phyloP scores from a whole-genome alignment of 2,888 invertebrate genomes.

The Laspeyria flexula region DNA sequence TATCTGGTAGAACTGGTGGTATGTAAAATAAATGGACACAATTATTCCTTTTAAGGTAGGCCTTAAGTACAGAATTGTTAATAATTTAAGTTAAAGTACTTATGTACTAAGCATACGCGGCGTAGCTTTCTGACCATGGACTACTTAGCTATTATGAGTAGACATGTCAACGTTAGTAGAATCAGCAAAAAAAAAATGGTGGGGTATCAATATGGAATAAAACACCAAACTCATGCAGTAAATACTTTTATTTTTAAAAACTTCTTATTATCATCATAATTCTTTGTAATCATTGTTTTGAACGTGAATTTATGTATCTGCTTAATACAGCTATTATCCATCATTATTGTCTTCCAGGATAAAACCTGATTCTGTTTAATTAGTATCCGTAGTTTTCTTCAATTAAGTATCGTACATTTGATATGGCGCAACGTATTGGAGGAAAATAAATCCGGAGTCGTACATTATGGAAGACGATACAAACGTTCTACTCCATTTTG shows the following conservation, averaged over 20 bases:
- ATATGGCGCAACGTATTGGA: slow-evolving; percentile 60
- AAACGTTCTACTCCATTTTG: slow-evolving; percentile 67
- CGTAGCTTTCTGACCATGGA: too few species aligned
- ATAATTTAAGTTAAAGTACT: too few species aligned
- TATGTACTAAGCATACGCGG: too few species aligned
- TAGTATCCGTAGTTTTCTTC: slow-evolving; percentile 53
- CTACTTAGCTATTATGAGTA: too few species aligned
- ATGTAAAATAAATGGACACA: too few species aligned
- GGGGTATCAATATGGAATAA: slow-evolving; percentile 33
- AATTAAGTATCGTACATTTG: slow-evolving; percentile 53
- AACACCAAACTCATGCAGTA: slow-evolving; percentile 72
- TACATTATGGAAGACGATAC: slow-evolving; percentile 83
- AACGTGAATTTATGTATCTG: slow-evolving; percentile 79
- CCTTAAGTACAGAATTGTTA: too few species aligned
- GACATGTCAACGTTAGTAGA: too few species aligned
- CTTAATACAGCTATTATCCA: slow-evolving; percentile 77
- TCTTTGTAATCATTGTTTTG: slow-evolving; percentile 71
- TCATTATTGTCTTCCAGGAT: slow-evolving; percentile 85
- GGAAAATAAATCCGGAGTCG: slow-evolving; percentile 67
- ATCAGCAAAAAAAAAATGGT: too few species aligned
- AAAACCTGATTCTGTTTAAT: slow-evolving; percentile 69
- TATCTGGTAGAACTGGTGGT: too few species aligned
- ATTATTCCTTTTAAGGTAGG: too few species aligned
- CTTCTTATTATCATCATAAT: slow-evolving; percentile 74
- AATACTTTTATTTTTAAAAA: slow-evolving; percentile 84